Percentiles rank a stretch among this genome's conserved stretches.
These are phyloP conservation scores for Eupithecia vulgata DNA, from an alignment of 2,888 invertebrate genomes.

Conservation along the genomic window DNA sequence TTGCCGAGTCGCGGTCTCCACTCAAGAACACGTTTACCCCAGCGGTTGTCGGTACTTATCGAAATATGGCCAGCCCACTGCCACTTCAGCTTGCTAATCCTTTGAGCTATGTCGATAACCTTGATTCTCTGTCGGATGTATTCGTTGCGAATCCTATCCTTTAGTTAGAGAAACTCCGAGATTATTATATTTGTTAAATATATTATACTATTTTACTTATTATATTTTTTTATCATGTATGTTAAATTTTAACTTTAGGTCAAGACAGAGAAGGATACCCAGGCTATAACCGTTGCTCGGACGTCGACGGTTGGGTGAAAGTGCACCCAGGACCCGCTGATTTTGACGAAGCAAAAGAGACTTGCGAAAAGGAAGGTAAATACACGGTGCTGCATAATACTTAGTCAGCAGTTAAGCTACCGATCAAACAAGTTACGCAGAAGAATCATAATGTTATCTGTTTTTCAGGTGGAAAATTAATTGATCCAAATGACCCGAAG, in stretches of 20 bases:
- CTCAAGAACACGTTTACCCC: too few relatives aligned
- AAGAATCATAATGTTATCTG: not conserved
- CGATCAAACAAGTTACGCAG: not conserved
- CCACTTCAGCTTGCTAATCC: too few relatives aligned
- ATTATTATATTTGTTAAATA: not conserved
- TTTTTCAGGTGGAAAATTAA: conserved; percentile 5
- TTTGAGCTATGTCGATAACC: too few relatives aligned
- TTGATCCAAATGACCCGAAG: conserved; percentile 9
- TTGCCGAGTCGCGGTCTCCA: too few relatives aligned
- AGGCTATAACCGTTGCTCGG: conserved; percentile 6
- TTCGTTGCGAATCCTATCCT: too few relatives aligned
- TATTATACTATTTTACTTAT: not conserved
- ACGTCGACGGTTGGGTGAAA: conserved; percentile 7
- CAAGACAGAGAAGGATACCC: conserved; percentile 10
- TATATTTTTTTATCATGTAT: not conserved
- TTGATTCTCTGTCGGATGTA: too few relatives aligned
- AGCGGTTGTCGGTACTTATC: too few relatives aligned
- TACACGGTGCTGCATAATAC: not conserved
- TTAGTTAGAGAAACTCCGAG: too few relatives aligned
- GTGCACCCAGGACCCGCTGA: not conserved
- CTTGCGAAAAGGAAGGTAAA: conserved; percentile 11
- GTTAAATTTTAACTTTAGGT: not conserved
- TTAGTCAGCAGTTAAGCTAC: not conserved
- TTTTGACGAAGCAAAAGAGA: conserved; percentile 4
- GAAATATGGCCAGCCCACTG: too few relatives aligned